Evolutionary conservation across 2,113 vertebrate species (phyloP), one percentile per base, ranked within the genome.

Genomic region (Hipposideros armiger): DNA sequence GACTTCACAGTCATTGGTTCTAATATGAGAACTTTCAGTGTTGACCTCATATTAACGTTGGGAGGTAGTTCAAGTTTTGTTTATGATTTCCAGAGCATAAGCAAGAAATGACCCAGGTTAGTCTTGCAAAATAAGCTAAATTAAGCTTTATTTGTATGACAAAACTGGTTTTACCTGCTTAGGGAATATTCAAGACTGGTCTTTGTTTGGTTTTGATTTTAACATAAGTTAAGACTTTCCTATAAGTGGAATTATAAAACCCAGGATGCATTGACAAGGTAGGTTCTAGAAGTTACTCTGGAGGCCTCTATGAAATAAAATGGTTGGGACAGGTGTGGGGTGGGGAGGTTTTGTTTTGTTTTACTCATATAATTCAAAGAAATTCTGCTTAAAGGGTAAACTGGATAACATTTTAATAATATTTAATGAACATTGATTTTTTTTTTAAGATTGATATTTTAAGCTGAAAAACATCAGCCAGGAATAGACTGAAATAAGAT

Each of bases 371-470:
- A 26, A 54, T 70, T 82, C 15, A 91, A 28, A 50, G 22, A 84
- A 76, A 82, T 83, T 50, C 4, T 84, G 2, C 52, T 58, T 52
- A 91, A 88, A 95, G 22, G 28, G 62, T 83, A 94, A 85, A 56
- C 0, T 87, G 26, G 28, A 52, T 1, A 74, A 30, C 52, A 40
- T 73, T 82, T 80, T 28, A 91, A 66, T 91, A 88, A 81, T 87
- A 78, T 73, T 77, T 83, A 87, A 70, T 69, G 80, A 92, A 30
- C 19, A 67, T 60, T 77, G 36, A 66, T 62, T 74, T 74, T 54
- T 54, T 62, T 77, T 83, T 81, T 72, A 84, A 94, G 73, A 32
- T 74, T 93, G 26, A 16, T 87, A 92, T 82, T 90, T 93, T 84
- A 70, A 81, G 13, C 28, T 81, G 24, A 6, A 94, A 94, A 93